Base-by-base conservation (phyloP, 2,113 vertebrate species). In the Rhineura floridana region DNA sequence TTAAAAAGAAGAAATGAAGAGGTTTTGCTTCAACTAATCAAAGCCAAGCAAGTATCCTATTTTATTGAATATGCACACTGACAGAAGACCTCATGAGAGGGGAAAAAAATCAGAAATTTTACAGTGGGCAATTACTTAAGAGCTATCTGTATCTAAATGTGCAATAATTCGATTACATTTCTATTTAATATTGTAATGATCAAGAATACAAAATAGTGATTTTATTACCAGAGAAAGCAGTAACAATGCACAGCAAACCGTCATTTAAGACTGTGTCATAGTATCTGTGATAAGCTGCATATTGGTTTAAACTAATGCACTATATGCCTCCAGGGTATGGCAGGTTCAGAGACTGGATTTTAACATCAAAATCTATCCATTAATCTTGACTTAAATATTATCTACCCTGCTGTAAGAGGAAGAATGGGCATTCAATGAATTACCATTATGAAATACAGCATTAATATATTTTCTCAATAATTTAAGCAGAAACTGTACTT, bases 171-270 rank as follows among this genome's bases (percentile, higher is more conserved):
- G 96, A 98, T 99, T 99, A 98, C 97, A 96, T 96, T 97, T 98
- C 97, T 98, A 97, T 98, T 98, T 97, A 98, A 99, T 98, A 98
- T 96, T 97, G 92, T 97, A 97, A 98, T 98, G 98, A 98, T 98
- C 93, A 95, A 96, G 96, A 97, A 96, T 96, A 98, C 96, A 97
- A 96, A 97, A 97, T 96, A 97, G 97, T 98, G 98, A 99, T 98
- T 98, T 98, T 97, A 99, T 99, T 98, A 98, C 87, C 85, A 93
- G 93, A 95, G 95, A 94, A 96, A 96, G 96, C 93, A 96, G 95
- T 95, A 96, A 97, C 96, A 96, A 97, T 96, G 96, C 95, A 95
- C 96, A 97, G 96, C 93, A 95, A 96, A 95, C 95, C 96, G 92
- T 95, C 96, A 97, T 97, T 97, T 96, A 97, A 97, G 95, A 96